Conservation (phyloP, 2,888 invertebrate genomes). For the Aricia artaxerxes region DNA sequence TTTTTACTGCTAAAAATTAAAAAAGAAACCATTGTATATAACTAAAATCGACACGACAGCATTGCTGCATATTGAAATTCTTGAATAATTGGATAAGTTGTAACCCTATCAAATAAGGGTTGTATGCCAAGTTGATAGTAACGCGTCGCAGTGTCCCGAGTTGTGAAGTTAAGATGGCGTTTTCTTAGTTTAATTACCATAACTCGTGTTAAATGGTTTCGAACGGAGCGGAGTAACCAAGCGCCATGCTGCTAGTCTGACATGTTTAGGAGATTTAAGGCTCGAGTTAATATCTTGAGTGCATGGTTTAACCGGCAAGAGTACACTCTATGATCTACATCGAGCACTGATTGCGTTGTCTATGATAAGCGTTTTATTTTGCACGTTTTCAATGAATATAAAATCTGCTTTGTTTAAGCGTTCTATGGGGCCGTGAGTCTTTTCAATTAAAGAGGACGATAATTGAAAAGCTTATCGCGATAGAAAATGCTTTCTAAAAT, state of each 20-base stretch:
- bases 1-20: no score
- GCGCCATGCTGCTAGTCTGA: slow-evolving; percentile 14
- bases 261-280: slow-evolving; percentile 26
- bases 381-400: slow-evolving; percentile 3
- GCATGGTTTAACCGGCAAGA: slow-evolving; percentile 13
- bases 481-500: neutral
- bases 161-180: slow-evolving; percentile 28
- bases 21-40: no score
- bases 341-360: neutral
- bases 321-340: neutral
- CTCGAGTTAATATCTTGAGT: slow-evolving; percentile 15
- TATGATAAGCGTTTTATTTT: slow-evolving; percentile 5
- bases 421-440: neutral
- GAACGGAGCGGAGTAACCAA: slow-evolving; percentile 27
- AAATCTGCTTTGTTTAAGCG: slow-evolving; percentile 7
- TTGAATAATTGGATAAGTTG: slow-evolving; percentile 17
- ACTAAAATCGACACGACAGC: neutral
- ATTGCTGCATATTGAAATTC: neutral
- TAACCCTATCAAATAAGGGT: neutral
- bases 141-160: neutral
- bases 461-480: neutral
- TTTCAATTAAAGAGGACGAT: slow-evolving; percentile 5
- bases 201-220: slow-evolving; percentile 30
- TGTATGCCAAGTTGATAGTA: slow-evolving; percentile 4
- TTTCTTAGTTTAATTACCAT: slow-evolving; percentile 29